A percentile compares a stretch with the other conserved stretches of the same genome.
These are phyloP conservation scores for Spisula subtruncata DNA, from an alignment of 2,888 invertebrate species.

Conservation along the genomic window DNA sequence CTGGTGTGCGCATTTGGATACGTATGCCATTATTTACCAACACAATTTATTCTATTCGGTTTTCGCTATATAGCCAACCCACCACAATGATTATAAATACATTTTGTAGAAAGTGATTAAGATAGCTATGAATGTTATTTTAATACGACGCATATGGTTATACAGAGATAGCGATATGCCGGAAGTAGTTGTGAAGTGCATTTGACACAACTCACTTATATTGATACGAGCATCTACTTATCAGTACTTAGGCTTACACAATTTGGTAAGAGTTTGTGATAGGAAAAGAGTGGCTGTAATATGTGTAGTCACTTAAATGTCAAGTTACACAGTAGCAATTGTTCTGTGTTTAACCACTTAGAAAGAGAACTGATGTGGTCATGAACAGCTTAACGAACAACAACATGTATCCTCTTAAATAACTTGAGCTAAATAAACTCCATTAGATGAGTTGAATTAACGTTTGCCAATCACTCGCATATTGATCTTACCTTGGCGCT, in stretches of 20 bases:
- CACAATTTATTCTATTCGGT: no score
- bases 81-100: no score
- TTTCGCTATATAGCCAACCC: no score
- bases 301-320: not conserved
- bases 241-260: not conserved
- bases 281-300: conserved; percentile 3
- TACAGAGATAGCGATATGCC: not conserved
- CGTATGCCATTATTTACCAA: no score
- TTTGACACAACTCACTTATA: not conserved
- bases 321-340: not conserved
- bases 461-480: not conserved
- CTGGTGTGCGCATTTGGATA: no score
- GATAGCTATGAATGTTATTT: not conserved
- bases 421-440: no score
- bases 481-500: not conserved
- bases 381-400: not conserved
- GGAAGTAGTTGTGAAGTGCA: not conserved
- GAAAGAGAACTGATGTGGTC: not conserved
- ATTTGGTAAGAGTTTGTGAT: not conserved
- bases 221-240: not conserved
- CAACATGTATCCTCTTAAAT: not conserved
- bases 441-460: no score
- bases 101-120: not conserved
- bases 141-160: not conserved
- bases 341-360: not conserved